Conservation (phyloP, 2,888 invertebrate genomes). For the Diaperis boleti region DNA sequence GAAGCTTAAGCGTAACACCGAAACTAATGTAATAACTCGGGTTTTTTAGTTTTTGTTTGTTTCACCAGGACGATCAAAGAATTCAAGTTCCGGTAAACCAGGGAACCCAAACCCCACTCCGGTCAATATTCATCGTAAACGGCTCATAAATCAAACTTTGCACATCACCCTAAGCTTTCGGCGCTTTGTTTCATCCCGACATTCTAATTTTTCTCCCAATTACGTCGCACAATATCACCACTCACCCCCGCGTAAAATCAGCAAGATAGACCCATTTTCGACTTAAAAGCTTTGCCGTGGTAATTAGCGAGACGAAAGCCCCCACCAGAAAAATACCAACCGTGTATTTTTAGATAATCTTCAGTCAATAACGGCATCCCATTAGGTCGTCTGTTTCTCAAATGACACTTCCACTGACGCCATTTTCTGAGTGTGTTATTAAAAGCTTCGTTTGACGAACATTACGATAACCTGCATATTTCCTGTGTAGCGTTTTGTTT, state of each 20-base stretch:
- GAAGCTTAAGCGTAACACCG: too few relatives aligned
- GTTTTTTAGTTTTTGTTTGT: too few relatives aligned
- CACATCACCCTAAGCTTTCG: neutral
- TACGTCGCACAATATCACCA: neutral
- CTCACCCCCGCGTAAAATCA: slow-evolving; percentile 21
- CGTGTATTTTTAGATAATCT: slow-evolving; percentile 41
- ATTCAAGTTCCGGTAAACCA: too few relatives aligned
- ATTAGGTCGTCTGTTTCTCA: slow-evolving; percentile 39
- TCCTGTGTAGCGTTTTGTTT: slow-evolving; percentile 2
- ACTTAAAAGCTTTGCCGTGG: slow-evolving; percentile 33
- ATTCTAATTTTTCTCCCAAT: neutral
- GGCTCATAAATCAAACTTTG: neutral
- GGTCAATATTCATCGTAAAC: too few relatives aligned
- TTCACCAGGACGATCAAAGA: too few relatives aligned
- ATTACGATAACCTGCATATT: slow-evolving; percentile 16
- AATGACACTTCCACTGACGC: slow-evolving; percentile 32
- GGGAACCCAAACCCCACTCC: too few relatives aligned
- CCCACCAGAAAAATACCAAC: slow-evolving; percentile 16
- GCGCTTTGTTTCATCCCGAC: neutral
- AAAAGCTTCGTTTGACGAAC: slow-evolving; percentile 10
- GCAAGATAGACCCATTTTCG: slow-evolving; percentile 18
- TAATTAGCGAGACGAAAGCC: slow-evolving; percentile 28
- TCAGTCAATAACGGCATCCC: slow-evolving; percentile 37
- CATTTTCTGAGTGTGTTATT: slow-evolving; percentile 7
- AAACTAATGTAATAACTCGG: too few relatives aligned